Evolutionary conservation across 2,888 invertebrate species (phyloP), one percentile per base, ranked within the genome.

Genomic region (Osmoderma eremita): DNA sequence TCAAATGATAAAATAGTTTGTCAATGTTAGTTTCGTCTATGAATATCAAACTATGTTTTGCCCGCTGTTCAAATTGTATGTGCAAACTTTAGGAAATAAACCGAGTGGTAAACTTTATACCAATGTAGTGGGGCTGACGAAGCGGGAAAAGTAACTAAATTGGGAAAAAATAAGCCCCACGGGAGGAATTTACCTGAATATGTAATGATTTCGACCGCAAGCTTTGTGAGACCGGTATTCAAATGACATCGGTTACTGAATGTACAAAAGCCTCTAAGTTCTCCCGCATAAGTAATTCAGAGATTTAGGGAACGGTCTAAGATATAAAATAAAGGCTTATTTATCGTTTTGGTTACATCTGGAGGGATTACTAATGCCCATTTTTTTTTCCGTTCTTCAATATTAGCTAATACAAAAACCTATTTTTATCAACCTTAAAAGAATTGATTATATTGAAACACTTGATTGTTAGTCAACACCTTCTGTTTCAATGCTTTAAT

Each of bases 111-210:
- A 61, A 61, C 58, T 61, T 48, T 17, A 24, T 48, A 13, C 20
- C 20, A 30, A 8, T 8, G 24, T 24, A 12, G 22, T 24, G 38
- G 58, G 17, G 30, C 45, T 42, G 42, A 61, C 30, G 45, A 61
- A 61, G 30, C 45, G 30, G 30, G 17, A 61, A 61, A 61, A 24
- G 45, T 45, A 61, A 61, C 17, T 30, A 61, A 61, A 45, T 17
- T 20, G 42, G n/a, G 24, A 61, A 61, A 61, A 61, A 45, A 45
- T 45, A 61, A 30, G 17, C 36, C 58, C 17, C 58, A 12, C 10
- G 45, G 45, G 58, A 18, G 15, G 17, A 61, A 45, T 61, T 48
- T 45, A 61, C 45, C 58, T 61, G 58, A 61, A 61, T 61, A 61
- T 48, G 58, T 61, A 61, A 48, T 18, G 45, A 45, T 45, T 45